phyloP scores from a whole-genome alignment of 1,140 invertebrate species.

The Mya arenaria region DNA sequence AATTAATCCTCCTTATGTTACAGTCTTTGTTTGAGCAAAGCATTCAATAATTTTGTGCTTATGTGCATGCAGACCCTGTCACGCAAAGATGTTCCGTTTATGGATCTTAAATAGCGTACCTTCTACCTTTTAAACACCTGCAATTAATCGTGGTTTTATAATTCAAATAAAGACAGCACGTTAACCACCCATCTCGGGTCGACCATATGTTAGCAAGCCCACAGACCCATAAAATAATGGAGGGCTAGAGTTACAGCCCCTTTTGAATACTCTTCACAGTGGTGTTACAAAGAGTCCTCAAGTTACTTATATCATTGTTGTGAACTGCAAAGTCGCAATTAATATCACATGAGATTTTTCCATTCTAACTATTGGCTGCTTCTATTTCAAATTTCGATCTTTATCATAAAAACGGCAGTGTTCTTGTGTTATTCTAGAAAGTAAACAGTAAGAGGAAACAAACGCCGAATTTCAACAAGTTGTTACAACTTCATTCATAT shows the following conservation, averaged over 20 bases:
- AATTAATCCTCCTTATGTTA: too few relatives aligned
- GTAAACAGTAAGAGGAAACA: not conserved
- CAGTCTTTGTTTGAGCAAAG: too few relatives aligned
- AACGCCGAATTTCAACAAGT: not conserved
- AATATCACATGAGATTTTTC: constrained; percentile 52
- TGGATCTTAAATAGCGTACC: constrained; percentile 19
- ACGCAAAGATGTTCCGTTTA: constrained; percentile 44
- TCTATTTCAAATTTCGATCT: constrained; percentile 32
- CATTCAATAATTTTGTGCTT: too few relatives aligned
- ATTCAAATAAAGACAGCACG: constrained; percentile 22
- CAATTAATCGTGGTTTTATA: constrained; percentile 38
- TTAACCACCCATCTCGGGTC: constrained; percentile 40
- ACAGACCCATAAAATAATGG: constrained; percentile 50
- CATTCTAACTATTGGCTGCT: constrained; percentile 6
- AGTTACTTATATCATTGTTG: constrained; percentile 54
- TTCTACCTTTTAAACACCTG: constrained; percentile 43
- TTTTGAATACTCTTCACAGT: constrained; percentile 42
- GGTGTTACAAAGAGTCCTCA: constrained; percentile 34
- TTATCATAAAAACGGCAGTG: constrained; percentile 23
- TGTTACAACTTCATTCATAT: not conserved
- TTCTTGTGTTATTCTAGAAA: constrained; percentile 48
- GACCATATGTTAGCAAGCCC: not conserved
- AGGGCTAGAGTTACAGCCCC: constrained; percentile 29
- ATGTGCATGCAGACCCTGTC: too few relatives aligned
- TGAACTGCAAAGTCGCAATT: constrained; percentile 29